A percentile compares a stretch with the other conserved stretches of the same genome.
phyloP scores from a whole-genome alignment of 2,888 invertebrate species.

The Epinotia brunnichana region DNA sequence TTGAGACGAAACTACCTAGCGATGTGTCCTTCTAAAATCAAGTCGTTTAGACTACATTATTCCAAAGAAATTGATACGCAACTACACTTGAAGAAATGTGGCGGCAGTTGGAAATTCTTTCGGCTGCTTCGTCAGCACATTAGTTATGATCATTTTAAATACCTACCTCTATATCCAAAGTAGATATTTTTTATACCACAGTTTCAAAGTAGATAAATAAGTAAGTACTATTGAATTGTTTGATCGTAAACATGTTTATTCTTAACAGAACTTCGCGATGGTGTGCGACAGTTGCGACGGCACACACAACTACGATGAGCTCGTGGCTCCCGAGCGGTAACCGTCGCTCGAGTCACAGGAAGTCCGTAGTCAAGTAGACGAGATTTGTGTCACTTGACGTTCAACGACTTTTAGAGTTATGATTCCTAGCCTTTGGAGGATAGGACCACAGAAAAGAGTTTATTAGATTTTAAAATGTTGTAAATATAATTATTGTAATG shows the following conservation, averaged over 20 bases:
- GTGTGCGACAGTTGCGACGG: slow-evolving; percentile 62
- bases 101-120: too few species aligned
- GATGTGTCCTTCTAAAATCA: too few species aligned
- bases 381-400: neutral
- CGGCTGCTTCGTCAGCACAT: too few species aligned
- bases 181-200: too few species aligned
- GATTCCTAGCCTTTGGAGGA: neutral
- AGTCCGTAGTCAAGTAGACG: neutral
- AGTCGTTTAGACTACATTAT: too few species aligned
- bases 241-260: slow-evolving; percentile 32
- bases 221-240: neutral
- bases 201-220: too few species aligned
- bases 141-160: too few species aligned
- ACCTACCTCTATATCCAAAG: too few species aligned
- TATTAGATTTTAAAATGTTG: neutral
- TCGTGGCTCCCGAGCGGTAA: slow-evolving; percentile 68
- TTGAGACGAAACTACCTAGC: neutral
- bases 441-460: neutral
- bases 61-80: too few species aligned
- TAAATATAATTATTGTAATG: neutral
- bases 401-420: neutral
- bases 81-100: too few species aligned
- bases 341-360: too few species aligned
- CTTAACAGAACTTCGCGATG: slow-evolving; percentile 66
- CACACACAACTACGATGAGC: slow-evolving; percentile 59